phyloP scores from a whole-genome alignment of 2,797 vertebrate species.

The Sebastes cheni region DNA sequence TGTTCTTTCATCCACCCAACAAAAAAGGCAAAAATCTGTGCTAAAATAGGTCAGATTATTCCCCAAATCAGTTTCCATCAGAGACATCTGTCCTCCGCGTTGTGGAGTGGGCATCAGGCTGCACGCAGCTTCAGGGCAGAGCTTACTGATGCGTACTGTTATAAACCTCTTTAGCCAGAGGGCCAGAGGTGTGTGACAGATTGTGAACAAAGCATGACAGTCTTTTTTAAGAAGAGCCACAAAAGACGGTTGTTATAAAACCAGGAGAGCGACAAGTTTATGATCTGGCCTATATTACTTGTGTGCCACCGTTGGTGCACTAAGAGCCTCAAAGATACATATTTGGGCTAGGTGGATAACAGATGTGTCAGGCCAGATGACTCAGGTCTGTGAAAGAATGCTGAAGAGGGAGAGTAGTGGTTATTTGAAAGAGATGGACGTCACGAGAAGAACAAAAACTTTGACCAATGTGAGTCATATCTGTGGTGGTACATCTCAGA shows the following conservation, averaged over 20 bases:
- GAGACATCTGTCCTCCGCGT: constrained; percentile 33
- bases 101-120: constrained; percentile 30
- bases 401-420: neutral
- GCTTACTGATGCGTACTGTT: constrained; percentile 36
- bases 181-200: constrained; percentile 33
- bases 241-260: constrained; percentile 5
- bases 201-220: constrained; percentile 24
- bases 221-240: constrained; percentile 17
- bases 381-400: neutral
- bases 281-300: neutral
- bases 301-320: neutral
- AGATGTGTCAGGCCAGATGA: neutral
- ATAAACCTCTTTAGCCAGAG: constrained; percentile 49
- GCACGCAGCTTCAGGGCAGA: constrained; percentile 40
- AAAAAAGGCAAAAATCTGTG: constrained; percentile 13
- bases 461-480: neutral
- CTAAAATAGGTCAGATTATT: constrained; percentile 51
- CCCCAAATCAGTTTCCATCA: constrained; percentile 35
- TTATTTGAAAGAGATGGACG: neutral
- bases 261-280: neutral
- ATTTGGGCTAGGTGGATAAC: neutral
- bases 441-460: neutral
- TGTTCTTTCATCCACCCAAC: neutral
- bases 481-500: neutral
- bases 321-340: neutral